Base-by-base conservation (phyloP, 2,113 vertebrate genomes). In the Amphilophus citrinellus region DNA sequence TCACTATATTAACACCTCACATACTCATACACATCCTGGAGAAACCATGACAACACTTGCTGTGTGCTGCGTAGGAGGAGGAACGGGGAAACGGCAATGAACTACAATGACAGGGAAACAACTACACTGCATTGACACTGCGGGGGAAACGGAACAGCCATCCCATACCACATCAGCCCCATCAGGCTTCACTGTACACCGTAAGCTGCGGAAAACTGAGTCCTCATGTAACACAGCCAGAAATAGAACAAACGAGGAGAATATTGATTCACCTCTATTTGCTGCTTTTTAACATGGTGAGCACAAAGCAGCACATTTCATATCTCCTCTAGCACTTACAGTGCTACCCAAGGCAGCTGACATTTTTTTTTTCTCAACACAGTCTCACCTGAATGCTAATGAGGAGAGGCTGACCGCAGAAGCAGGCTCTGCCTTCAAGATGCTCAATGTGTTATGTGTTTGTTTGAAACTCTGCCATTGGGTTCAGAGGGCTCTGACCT, bases 1-100 rank as follows among this genome's bases (percentile, higher is more conserved):
- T 77, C 50, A 42, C 62, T 81, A 71, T 53, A 58, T 53, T 30
- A 60, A 82, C 80, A 85, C 88, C 88, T 91, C 85, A 77, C 83
- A 88, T 90, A 62, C 82, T 65, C 39, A 56, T 80, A 82, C 85
- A 80, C 88, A 82, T 88, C 83, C 59, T 50, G 42, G 58, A 10
- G 83, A 87, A 91, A 91, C 94, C 86, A 93, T 94, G 91, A 82
- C 93, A 90, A 94, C 91, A 60, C 80, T 61, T 83, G 77, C 89
- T 9, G 88, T 81, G 85, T 82, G 84, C 86, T 80, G 87, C 47
- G 87, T 76, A 79, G 87, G 88, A 27, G 42, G 77, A 82, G 85
- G 73, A 37, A 57, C 50, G 15, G 30, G 73, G 62, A 62, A 59
- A 68, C 71, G 60, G 80, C 44, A 27, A 53, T 80, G 89, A 88